Conservation (phyloP, 2,113 vertebrate species). For the Aramus guarauna region DNA sequence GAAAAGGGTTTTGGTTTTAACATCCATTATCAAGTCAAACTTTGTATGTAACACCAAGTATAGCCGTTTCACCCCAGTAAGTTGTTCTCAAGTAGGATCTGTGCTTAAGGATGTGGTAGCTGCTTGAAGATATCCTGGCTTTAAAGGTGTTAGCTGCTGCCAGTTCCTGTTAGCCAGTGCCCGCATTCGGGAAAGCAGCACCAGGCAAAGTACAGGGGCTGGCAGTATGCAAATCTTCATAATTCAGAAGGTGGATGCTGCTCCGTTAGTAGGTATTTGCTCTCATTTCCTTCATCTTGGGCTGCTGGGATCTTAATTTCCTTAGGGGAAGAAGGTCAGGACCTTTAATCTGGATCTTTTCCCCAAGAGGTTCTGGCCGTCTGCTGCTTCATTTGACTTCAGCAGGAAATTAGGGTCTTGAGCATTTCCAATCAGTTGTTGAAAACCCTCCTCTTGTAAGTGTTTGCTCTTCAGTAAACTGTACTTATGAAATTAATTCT, state of each 20-base stretch:
- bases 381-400: background rate
- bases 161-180: background rate
- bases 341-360: background rate
- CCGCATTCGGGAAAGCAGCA: background rate
- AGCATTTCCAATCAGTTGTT: background rate
- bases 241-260: background rate
- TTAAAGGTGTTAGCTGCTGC: background rate
- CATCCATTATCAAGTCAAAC: background rate
- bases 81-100: background rate
- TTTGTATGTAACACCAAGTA: rapidly evolving
- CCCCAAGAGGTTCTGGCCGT: background rate
- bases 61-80: rapidly evolving
- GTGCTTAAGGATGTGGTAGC: background rate
- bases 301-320: background rate
- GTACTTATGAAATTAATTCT: background rate
- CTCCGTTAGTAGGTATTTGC: background rate
- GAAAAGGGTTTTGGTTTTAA: background rate
- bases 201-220: background rate
- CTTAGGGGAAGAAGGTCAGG: background rate
- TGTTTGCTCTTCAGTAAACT: slow-evolving; percentile 27
- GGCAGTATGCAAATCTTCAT: rapidly evolving
- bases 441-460: background rate
- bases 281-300: background rate
- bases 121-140: background rate
- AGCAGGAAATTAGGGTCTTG: background rate